Evolutionary conservation across 2,113 vertebrate species (phyloP), one percentile per base, ranked within the genome.

Genomic region (Bubalus kerabau): DNA sequence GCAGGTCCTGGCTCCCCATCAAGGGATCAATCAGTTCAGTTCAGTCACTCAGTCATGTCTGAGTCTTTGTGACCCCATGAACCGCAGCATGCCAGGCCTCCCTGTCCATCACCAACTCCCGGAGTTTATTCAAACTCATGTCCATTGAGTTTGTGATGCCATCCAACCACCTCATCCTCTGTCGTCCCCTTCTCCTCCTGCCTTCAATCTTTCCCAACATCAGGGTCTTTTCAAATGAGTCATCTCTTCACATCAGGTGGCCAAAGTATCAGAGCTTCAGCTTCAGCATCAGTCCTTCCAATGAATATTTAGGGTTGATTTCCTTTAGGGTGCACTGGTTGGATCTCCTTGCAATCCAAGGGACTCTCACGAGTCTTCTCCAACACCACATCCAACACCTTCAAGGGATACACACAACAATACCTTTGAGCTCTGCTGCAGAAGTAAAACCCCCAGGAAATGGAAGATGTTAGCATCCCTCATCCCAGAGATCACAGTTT

Each of bases 21-120:
- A 81, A 12, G 67, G 67, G 19, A 13, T 23, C 67, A 23, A n/a
- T 13, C 67, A 74, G 67, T 2, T 40, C n/a, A 74, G 10, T 23
- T 74, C n/a, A 40, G n/a, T 23, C 2, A 3, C 67, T 74, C n/a
- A 3, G n/a, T 40, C 5, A 0, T 40, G 10, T 74, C n/a, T 0
- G 67, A 23, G n/a, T 40, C n/a, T 67, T 5, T 23, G n/a, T 0
- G 10, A 74, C n/a, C 19, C 10, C n/a, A 23, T 74, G 67, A 6
- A 40, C 5, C 0, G 2, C n/a, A 40, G 67, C 67, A 71, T 0
- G 1, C 10, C 67, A 40, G 67, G 67, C 67, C n/a, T 71, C 19
- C 67, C n/a, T 71, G n/a, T 40, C 19, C 19, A 40, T 71, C n/a
- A 23, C n/a, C 67, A 71, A 40, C n/a, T 2, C n/a, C 67, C 0